Evolutionary conservation across 2,113 vertebrate species (phyloP).

Genomic region (Tychaedon coryphoeus): DNA sequence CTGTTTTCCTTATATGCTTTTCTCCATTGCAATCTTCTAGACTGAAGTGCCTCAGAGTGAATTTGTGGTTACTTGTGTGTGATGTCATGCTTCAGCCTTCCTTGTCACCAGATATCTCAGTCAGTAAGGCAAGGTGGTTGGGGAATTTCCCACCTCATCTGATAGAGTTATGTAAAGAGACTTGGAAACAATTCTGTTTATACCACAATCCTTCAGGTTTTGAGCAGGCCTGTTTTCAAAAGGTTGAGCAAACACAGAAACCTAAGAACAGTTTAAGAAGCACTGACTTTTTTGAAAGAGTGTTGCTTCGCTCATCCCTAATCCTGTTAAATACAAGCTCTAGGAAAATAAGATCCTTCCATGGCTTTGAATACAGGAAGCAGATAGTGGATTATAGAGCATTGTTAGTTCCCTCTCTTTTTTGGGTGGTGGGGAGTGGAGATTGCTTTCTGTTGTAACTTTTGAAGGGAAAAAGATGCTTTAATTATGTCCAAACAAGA

Average conservation of each 20-base stretch:
- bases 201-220: conserved; percentile 36
- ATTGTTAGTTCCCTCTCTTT: neutral
- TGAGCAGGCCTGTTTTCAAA: conserved; percentile 46
- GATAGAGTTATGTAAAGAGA: conserved; percentile 1
- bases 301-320: conserved; percentile 37
- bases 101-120: neutral
- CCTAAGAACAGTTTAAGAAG: conserved; percentile 56
- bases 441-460: neutral
- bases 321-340: conserved; percentile 46
- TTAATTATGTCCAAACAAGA: neutral
- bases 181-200: conserved; percentile 33
- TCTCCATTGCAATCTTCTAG: neutral
- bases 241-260: conserved; percentile 52
- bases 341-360: conserved; percentile 29
- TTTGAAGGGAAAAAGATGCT: neutral
- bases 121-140: neutral
- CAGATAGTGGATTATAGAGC: conserved; percentile 31
- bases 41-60: neutral
- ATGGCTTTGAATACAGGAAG: conserved; percentile 5
- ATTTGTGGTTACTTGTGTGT: neutral
- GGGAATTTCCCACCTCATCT: conserved; percentile 1
- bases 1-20: neutral
- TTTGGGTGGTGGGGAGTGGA: neutral
- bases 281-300: conserved; percentile 34
- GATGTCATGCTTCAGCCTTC: neutral